Base-by-base conservation (phyloP, 2,113 vertebrate genomes). In the Butorides virescens region DNA sequence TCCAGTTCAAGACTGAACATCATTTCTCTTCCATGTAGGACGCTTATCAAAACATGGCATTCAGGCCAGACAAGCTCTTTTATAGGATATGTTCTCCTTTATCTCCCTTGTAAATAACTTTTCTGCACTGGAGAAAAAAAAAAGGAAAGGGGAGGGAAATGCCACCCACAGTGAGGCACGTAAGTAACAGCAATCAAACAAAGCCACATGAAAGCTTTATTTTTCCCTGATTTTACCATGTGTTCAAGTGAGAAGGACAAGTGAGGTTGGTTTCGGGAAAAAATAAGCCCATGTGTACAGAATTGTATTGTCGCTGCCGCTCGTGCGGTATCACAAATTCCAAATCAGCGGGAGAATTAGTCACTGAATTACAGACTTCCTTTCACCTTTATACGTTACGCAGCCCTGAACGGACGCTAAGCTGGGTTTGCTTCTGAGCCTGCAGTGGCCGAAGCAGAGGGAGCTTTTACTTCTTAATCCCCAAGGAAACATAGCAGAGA, bases 181-280 rank as follows among this genome's bases (percentile, higher is more conserved):
- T 22, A 66, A 91, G 6, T 11, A 26, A 44, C 9, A 55, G 47
- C 65, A 93, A 76, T 46, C 34, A 49, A 70, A 12, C 3, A 37
- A 82, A 63, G 27, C 36, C 58, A 27, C 2, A 0, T 1, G 1
- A 72, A 71, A 63, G 56, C 29, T 56, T 52, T 1, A 0, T 36
- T 76, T 61, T 61, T 17, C 25, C n/a, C 47, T 27, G 15, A 32
- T 83, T 87, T 92, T 53, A 67, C 55, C 6, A 30, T 16, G 14
- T 59, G 29, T n/a, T 67, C 7, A 46, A 86, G 39, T 1, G 27
- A 68, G 82, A 7, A 42, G 39, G 59, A 25, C 10, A 46, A 82
- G 22, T 4, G 11, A 39, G 18, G 49, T 30, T 78, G 29, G 14
- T 65, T 95, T 96, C 0, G 3, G 37, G 79, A 11, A 47, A 70